phyloP scores from a whole-genome alignment of 2,888 invertebrate genomes.

The Ormyrus thymus region DNA sequence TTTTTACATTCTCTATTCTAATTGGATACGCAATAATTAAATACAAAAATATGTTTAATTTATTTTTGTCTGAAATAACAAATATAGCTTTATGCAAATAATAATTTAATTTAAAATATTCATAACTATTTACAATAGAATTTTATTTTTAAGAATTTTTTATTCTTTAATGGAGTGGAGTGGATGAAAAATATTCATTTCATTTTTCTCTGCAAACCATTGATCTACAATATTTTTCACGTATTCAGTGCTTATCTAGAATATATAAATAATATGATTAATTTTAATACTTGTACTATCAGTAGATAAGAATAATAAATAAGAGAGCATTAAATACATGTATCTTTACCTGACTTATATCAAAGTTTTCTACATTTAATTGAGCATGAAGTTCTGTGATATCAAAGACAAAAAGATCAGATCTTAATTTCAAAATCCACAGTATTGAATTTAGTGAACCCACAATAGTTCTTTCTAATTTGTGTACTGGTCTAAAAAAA shows the following conservation, averaged over 20 bases:
- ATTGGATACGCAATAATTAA: no score
- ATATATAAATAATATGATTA: slow-evolving; percentile 26
- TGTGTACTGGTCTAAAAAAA: slow-evolving; percentile 25
- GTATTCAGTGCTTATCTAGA: slow-evolving; percentile 59
- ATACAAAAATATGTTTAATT: no score
- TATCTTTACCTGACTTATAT: slow-evolving; percentile 33
- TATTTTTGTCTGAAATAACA: no score
- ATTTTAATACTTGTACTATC: background rate
- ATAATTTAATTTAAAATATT: no score
- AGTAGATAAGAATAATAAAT: no score
- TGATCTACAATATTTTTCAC: slow-evolving; percentile 59
- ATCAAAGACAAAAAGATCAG: slow-evolving; percentile 45
- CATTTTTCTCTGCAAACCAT: slow-evolving; percentile 62
- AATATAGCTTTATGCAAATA: no score
- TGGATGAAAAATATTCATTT: slow-evolving; percentile 62
- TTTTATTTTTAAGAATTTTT: background rate
- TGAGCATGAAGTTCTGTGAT: slow-evolving; percentile 39
- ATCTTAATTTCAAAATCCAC: slow-evolving; percentile 50
- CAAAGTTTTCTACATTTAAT: slow-evolving; percentile 18
- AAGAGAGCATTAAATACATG: background rate
- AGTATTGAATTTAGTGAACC: slow-evolving; percentile 58
- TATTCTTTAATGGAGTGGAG: slow-evolving; percentile 56
- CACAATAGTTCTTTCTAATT: slow-evolving; percentile 55
- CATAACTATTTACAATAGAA: no score
- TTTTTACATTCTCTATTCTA: no score